Evolutionary conservation across 2,888 invertebrate species (phyloP), one percentile per base, ranked within the genome.

Genomic region (Cosmia trapezina): DNA sequence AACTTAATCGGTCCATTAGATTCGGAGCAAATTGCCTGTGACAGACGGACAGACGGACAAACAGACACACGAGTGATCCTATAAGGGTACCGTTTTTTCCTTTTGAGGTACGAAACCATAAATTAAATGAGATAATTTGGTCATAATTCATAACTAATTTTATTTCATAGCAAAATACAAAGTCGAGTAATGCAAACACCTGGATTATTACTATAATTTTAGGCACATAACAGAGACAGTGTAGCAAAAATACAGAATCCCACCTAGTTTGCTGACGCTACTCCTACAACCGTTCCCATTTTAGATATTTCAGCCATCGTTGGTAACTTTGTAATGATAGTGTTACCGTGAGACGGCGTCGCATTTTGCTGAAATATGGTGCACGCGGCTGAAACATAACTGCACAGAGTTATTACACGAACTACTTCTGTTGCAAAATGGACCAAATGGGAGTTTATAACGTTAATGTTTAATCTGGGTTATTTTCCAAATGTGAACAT

Each of bases 241-340:
- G 43, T n/a, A 19, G 37, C 33, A 28, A 59, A 73, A 73, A 22
- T 47, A 70, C 28, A 49, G 14, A 43, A 28, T 3, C 22, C 14
- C 45, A 51, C 22, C 14, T 49, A 63, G 64, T 80, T 75, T 59
- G 54, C 68, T n/a, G 37, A 70, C 74, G 70, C 17, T 78, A 51
- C 70, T 19, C 17, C 51, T 60, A 59, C 64, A 63, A 54, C 70
- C 5, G 41, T 33, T 17, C 51, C 75, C 59, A 65, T 70, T 78
- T 67, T 74, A 78, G 62, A 75, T 83, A 83, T 81, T 83, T 73
- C 71, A 76, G 54, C 53, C 66, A 75, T 75, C 67, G 80, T 59
- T 63, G 73, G 60, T 78, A 71, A 76, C 22, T 51, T 43, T 17
- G 54, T 80, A 83, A 84, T 75, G 84, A 83, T 81, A 83, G 71